Base-by-base conservation (phyloP, 2,888 invertebrate species). In the Phalera bucephala region DNA sequence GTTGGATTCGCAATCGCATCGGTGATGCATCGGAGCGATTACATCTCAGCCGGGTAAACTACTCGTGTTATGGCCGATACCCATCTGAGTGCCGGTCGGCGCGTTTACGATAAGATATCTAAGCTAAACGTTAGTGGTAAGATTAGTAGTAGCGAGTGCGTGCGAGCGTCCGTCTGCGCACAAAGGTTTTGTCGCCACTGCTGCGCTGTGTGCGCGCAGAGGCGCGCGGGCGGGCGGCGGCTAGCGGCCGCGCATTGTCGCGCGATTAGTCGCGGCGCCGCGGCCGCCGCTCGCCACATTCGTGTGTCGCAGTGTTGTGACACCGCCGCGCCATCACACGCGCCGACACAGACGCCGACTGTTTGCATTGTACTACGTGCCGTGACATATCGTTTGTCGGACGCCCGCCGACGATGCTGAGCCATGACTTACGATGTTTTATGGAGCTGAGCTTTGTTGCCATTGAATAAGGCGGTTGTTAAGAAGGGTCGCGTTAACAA, bases 311-410 rank as follows among this genome's bases (percentile, higher is more conserved):
- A 57, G 64, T 84, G 84, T 82, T 84, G 79, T 83, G 81, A 85
- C 83, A 81, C 66, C 65, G 49, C 59, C 69, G 72, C 67, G 53
- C 66, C 74, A 56, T 76, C 82, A 82, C 64, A 72, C 64, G 70
- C 61, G 77, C 85, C 87, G 84, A 77, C 87, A 83, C 61, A 82
- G 71, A 74, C 67, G 76, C 85, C 85, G 85, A 73, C 80, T 88
- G 85, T 88, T 88, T 88, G 88, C 74, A 80, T 87, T 88, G 85
- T 85, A 71, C 77, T 80, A 82, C 84, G 87, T 83, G 82, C 83
- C 78, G 75, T 79, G 77, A 85, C 85, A 84, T 85, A 84, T 83
- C 81, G 83, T 80, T 78, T 84, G 85, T 75, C 60, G 70, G 61
- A 38, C 56, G 64, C 47, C 67, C 73, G 78, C 75, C 72, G 73